phyloP scores from a whole-genome alignment of 2,888 invertebrate genomes.

The Aleiodes leptofemur region DNA sequence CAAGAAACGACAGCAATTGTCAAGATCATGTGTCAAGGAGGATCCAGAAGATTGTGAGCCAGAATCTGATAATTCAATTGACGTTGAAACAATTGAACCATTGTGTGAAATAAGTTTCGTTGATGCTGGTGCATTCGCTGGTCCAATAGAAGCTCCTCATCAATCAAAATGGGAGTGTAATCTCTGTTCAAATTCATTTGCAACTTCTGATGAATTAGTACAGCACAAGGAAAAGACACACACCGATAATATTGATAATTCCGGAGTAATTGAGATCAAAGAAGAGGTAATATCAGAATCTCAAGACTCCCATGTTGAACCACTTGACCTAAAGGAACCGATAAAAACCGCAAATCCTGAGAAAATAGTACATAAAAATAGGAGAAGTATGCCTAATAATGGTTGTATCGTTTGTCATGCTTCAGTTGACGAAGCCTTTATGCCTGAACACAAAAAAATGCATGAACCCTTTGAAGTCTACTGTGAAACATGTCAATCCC shows the following conservation, averaged over 20 bases:
- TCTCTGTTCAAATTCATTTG: neutral
- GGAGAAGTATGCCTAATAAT: constrained; percentile 1
- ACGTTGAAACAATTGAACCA: no score
- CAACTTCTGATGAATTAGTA: constrained; percentile 1
- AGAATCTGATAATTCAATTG: no score
- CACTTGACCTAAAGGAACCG: no score
- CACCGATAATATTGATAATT: neutral
- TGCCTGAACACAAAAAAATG: constrained; percentile 1
- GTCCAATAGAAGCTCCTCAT: constrained; percentile 7
- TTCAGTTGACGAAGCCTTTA: neutral
- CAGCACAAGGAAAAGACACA: constrained; percentile 15
- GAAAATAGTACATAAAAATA: no score
- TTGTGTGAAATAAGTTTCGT: constrained; percentile 4
- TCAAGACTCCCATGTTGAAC: neutral
- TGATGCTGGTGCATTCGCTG: constrained; percentile 5
- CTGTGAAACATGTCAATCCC: neutral
- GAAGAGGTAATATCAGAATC: neutral
- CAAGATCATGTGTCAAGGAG: no score
- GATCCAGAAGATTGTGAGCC: no score
- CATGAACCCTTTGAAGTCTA: constrained; percentile 15
- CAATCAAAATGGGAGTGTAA: constrained; percentile 10
- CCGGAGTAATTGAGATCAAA: neutral
- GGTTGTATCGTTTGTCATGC: constrained; percentile 8
- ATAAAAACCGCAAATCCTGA: no score
- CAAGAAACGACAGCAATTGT: no score